Percentiles rank a stretch among this genome's conserved stretches.
These are phyloP conservation scores for Chaetodon auriga DNA, from an alignment of 2,113 vertebrate species.

Conservation along the genomic window DNA sequence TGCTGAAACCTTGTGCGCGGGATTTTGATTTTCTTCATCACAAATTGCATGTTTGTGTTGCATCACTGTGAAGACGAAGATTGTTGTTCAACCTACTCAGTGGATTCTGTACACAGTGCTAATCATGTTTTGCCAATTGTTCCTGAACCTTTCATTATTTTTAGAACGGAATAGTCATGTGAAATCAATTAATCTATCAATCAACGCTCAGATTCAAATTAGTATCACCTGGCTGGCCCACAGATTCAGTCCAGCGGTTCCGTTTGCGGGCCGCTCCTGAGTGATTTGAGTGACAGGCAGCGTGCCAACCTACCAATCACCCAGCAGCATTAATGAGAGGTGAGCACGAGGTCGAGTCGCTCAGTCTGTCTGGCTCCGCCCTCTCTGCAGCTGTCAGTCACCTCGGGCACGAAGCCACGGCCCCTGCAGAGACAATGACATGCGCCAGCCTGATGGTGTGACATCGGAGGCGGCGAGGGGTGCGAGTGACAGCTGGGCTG, in stretches of 20 bases:
- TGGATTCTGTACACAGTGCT: neutral
- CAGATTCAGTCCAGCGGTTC: conserved; percentile 36
- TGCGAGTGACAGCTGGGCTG: conserved; percentile 75
- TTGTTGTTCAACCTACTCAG: neutral
- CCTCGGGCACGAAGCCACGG: conserved; percentile 59
- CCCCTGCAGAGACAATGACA: conserved; percentile 66
- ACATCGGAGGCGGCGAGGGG: conserved; percentile 57
- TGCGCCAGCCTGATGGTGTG: conserved; percentile 54
- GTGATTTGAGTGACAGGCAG: conserved; percentile 60
- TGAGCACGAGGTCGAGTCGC: conserved; percentile 60
- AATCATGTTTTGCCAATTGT: neutral
- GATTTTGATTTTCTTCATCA: conserved; percentile 43
- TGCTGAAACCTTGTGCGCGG: conserved; percentile 15
- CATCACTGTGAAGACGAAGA: conserved; percentile 10
- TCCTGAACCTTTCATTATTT: conserved; percentile 27
- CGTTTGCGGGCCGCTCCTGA: conserved; percentile 22
- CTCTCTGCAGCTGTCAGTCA: conserved; percentile 76
- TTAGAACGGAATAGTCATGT: conserved; percentile 21
- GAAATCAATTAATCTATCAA: conserved; percentile 48
- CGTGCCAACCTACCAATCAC: conserved; percentile 65
- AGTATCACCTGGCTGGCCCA: conserved; percentile 53
- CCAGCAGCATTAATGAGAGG: conserved; percentile 76
- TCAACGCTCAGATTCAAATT: conserved; percentile 54
- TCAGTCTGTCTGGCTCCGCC: conserved; percentile 69
- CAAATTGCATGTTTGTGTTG: conserved; percentile 10